A percentile compares a stretch with the other conserved stretches of the same genome.
Evolutionary conservation across 2,888 invertebrate genomes (phyloP).

Genomic region (Lagria hirta): DNA sequence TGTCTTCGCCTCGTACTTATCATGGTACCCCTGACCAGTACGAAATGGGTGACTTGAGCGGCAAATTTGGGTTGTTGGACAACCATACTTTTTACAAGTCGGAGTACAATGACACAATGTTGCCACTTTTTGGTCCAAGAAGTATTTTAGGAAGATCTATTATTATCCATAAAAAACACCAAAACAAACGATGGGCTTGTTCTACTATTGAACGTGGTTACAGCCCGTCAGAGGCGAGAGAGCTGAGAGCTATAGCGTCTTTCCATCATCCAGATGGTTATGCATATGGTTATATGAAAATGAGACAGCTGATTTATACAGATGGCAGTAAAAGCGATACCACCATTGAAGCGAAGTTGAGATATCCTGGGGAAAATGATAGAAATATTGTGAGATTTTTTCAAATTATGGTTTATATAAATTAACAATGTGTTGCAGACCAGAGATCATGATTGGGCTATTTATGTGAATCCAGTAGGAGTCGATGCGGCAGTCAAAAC

Average conservation of each 20-base stretch:
- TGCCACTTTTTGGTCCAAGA: conserved; percentile 78
- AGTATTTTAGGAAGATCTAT: conserved; percentile 86
- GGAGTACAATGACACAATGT: conserved; percentile 75
- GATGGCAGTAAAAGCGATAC: conserved; percentile 89
- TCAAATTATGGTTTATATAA: not conserved
- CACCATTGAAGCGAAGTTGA: conserved; percentile 81
- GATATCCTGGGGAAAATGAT: conserved; percentile 85
- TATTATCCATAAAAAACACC: conserved; percentile 73
- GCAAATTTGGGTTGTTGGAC: conserved; percentile 79
- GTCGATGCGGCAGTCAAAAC: conserved; percentile 86
- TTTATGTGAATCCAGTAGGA: conserved; percentile 88
- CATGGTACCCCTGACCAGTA: conserved; percentile 82
- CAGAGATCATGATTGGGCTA: conserved; percentile 82
- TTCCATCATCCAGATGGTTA: conserved; percentile 88
- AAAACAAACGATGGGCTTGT: conserved; percentile 76
- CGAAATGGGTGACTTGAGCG: conserved; percentile 82
- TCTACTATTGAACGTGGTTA: conserved; percentile 84
- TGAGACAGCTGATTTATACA: conserved; percentile 85
- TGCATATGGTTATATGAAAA: conserved; percentile 81
- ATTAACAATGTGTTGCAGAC: conserved; percentile 60
- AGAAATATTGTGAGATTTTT: conserved; percentile 67
- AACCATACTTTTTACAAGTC: conserved; percentile 61
- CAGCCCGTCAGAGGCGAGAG: conserved; percentile 82
- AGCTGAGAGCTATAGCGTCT: conserved; percentile 83
- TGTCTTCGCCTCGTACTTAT: conserved; percentile 58